Evolutionary conservation across 2,888 invertebrate species (phyloP).

Genomic region (Xestia rhomboidea): DNA sequence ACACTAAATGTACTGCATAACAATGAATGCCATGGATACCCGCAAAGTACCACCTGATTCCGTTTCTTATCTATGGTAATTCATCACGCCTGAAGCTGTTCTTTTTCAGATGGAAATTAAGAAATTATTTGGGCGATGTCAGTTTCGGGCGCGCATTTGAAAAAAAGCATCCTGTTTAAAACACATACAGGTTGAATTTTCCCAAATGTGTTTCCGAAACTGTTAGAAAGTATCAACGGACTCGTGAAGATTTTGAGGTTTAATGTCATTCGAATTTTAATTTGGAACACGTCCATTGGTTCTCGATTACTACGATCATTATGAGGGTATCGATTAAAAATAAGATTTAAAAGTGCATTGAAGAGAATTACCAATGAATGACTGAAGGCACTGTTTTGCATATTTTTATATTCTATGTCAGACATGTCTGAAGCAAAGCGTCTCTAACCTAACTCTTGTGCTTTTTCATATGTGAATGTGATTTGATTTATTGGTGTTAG

Average conservation of each 20-base stretch:
- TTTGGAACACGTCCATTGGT: neutral
- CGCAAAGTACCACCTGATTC: neutral
- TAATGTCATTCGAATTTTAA: neutral
- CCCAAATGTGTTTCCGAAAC: neutral
- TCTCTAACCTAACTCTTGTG: conserved; percentile 71
- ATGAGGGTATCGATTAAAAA: neutral
- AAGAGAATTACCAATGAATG: neutral
- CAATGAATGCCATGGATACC: neutral
- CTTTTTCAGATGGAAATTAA: neutral
- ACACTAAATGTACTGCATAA: neutral
- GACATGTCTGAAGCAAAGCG: conserved; percentile 57
- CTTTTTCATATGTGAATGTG: conserved; percentile 76
- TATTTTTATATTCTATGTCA: conserved; percentile 38
- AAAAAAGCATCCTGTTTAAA: neutral
- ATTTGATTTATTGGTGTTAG: conserved; percentile 72
- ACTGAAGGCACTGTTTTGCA: neutral
- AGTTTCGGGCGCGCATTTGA: neutral
- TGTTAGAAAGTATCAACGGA: neutral
- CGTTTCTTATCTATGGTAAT: neutral
- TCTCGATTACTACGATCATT: neutral
- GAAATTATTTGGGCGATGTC: neutral
- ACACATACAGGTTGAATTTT: neutral
- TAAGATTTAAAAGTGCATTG: no score
- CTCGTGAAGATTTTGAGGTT: neutral
- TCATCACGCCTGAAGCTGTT: neutral